Base-by-base conservation (phyloP, 2,113 vertebrate species). In the Nothobranchius kuhntae region DNA sequence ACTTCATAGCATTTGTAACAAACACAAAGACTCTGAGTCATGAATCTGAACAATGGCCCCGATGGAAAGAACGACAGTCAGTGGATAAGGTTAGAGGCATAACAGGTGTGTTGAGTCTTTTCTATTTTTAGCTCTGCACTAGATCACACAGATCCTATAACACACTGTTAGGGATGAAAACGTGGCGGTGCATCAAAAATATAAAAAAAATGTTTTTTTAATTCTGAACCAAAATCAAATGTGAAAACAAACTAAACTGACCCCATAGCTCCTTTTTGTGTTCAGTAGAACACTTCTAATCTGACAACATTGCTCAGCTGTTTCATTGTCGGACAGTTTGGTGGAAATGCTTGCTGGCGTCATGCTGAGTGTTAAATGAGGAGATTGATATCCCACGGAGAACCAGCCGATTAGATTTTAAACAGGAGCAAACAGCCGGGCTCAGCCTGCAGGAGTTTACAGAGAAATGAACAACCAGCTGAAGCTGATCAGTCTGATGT, bases 31-130 rank as follows among this genome's bases (percentile, higher is more conserved):
- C 36, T 7, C 12, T 44, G 42, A 45, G 42, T 26, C 42, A 26
- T 60, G 12, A 46, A 30, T 42, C 21, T 46, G 57, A 58, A 45
- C 56, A 24, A 58, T 15, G 12, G 44, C 10, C 56, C 13, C 21
- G 56, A 13, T 1, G 17, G 38, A 58, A 12, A 17, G 46, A 36
- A 24, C 8, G 13, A 53, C 68, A 71, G 54, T 52, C 44, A 53
- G 50, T 46, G 79, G 69, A 79, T 65, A 71, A 71, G 44, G 52
- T 40, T 44, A 65, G 68, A 71, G 65, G 70, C 36, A 64, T 0
- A 4, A 67, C 17, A 21, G 45, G 7, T 61, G 42, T 38, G 21
- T 21, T 21, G 21, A 21, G 21, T 21, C 21, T 21, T 21, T 21
- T 21, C 21, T 21, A 21, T 21, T 21, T 21, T 21, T 21, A 21